A percentile compares a stretch with the other conserved stretches of the same genome.
These are phyloP conservation scores for Tragelaphus buxtoni DNA, from an alignment of 2,113 vertebrate species.

Conservation along the genomic window DNA sequence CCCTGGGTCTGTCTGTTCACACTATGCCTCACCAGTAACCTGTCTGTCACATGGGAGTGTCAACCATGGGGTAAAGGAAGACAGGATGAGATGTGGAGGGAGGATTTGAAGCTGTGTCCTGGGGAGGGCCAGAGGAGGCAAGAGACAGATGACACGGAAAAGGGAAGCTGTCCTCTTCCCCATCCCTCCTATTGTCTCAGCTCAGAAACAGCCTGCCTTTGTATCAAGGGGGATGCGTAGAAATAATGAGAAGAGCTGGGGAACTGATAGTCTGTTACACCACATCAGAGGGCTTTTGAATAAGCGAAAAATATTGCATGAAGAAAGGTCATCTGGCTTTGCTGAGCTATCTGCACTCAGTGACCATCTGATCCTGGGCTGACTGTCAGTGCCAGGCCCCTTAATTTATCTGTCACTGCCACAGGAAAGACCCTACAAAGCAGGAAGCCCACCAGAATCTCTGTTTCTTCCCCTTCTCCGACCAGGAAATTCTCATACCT, in stretches of 20 bases:
- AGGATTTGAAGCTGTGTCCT: background rate
- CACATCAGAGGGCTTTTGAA: background rate
- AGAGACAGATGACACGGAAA: background rate
- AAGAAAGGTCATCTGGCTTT: background rate
- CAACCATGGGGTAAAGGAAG: background rate
- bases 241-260: background rate
- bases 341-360: background rate
- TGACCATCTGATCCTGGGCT: background rate
- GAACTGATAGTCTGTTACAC: background rate
- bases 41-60: background rate
- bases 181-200: background rate
- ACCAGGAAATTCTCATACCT: background rate
- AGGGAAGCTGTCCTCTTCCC: background rate
- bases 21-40: background rate
- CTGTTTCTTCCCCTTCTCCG: background rate
- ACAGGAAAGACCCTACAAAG: background rate
- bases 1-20: background rate
- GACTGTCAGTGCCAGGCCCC: background rate
- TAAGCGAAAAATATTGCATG: background rate
- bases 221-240: background rate
- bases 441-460: background rate
- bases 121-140: background rate
- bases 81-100: background rate
- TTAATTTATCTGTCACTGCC: background rate
- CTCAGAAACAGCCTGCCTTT: background rate